A percentile compares a stretch with the other conserved stretches of the same genome.
phyloP scores from a whole-genome alignment of 2,113 vertebrate genomes.

The Callocephalon fimbriatum region DNA sequence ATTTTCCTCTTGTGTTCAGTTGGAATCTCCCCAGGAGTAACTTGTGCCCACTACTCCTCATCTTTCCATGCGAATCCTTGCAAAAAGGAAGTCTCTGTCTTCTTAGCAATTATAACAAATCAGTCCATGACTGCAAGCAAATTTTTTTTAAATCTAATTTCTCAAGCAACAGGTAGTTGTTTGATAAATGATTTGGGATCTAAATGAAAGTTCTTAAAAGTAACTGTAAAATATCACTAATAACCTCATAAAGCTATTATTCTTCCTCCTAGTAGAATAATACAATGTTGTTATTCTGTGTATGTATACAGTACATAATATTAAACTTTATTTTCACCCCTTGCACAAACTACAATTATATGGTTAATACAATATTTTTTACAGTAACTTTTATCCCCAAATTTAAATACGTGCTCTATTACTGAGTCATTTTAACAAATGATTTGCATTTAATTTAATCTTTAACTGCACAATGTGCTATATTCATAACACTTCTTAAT shows the following conservation, averaged over 20 bases:
- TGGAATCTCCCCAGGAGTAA: no score
- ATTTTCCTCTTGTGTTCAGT: no score
- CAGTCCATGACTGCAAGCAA: background rate
- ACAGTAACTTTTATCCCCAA: background rate
- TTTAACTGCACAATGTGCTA: slow-evolving; percentile 11
- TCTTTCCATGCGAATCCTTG: no score
- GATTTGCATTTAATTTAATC: slow-evolving; percentile 48
- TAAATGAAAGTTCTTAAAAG: background rate
- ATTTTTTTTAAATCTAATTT: background rate
- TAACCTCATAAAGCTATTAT: background rate
- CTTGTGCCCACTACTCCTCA: no score
- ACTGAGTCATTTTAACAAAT: slow-evolving; percentile 18
- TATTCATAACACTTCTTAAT: slow-evolving; percentile 33
- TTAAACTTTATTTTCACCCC: background rate
- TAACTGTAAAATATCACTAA: background rate
- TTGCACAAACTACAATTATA: background rate
- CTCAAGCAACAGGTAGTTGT: background rate
- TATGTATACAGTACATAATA: background rate
- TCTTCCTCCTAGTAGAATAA: background rate
- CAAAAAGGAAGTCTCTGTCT: no score
- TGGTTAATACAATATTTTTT: background rate
- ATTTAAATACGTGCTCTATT: background rate
- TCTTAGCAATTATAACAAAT: background rate
- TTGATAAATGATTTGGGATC: background rate
- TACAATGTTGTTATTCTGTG: background rate